Conservation (phyloP, 2,888 invertebrate genomes). For the Philonicus albiceps region DNA sequence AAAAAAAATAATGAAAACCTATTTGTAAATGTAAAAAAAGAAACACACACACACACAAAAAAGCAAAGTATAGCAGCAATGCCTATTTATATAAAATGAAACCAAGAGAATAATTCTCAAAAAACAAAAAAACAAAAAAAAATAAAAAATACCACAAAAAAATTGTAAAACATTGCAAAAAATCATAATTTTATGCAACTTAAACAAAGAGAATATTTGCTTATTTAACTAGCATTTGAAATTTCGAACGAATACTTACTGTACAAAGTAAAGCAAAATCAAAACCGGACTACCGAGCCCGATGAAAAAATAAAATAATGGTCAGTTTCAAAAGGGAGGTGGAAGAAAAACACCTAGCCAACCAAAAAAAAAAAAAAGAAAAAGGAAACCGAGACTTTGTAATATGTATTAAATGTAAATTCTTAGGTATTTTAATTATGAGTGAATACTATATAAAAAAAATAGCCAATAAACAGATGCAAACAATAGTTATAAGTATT, state of each 20-base stretch:
- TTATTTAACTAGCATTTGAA: conserved; percentile 9
- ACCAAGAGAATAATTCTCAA: not conserved
- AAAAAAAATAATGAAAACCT: conserved; percentile 46
- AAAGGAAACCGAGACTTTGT: not conserved
- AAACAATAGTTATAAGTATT: conserved; percentile 29
- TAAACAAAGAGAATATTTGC: conserved; percentile 16
- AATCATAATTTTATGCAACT: conserved; percentile 20
- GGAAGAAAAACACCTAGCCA: not conserved
- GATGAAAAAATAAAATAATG: not conserved
- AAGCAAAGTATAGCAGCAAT: conserved; percentile 41
- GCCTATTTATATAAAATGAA: conserved; percentile 16
- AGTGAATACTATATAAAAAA: conserved; percentile 29
- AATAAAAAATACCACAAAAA: conserved; percentile 1
- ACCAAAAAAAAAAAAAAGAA: conserved; percentile 7
- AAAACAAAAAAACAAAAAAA: too few relatives aligned
- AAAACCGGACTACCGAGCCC: not conserved
- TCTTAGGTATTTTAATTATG: conserved; percentile 38
- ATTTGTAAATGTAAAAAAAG: conserved; percentile 47
- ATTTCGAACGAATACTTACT: not conserved
- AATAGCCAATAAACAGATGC: conserved; percentile 23
- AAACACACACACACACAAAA: conserved; percentile 43
- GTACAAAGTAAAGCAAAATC: not conserved
- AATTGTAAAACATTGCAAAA: conserved; percentile 20
- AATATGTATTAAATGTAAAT: conserved; percentile 37
- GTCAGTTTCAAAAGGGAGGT: conserved; percentile 13